These are phyloP conservation scores for Pissodes strobi DNA, from an alignment of 1,140 invertebrate genomes.

Conservation along the genomic window DNA sequence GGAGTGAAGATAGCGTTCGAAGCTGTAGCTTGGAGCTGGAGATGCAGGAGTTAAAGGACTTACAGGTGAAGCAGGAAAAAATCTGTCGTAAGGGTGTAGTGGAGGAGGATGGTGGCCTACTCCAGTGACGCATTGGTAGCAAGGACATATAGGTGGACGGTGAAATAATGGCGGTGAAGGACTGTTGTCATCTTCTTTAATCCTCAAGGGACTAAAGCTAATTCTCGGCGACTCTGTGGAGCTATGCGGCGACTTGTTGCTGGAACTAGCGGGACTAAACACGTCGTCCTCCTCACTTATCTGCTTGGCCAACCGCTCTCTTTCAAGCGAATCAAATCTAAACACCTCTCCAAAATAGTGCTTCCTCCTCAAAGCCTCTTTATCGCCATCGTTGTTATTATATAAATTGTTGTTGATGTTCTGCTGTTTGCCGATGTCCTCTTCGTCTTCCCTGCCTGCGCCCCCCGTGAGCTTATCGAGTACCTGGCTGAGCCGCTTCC, in stretches of 20 bases:
- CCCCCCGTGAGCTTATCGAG: slow-evolving; percentile 67
- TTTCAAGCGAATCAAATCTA: slow-evolving; percentile 59
- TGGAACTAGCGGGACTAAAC: slow-evolving; percentile 61
- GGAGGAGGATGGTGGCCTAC: slow-evolving; percentile 56
- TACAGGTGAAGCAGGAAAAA: slow-evolving; percentile 64
- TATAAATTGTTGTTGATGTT: slow-evolving; percentile 46
- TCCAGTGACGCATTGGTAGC: slow-evolving; percentile 57
- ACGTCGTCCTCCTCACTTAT: slow-evolving; percentile 60
- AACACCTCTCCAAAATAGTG: slow-evolving; percentile 58
- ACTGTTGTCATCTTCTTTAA: slow-evolving; percentile 60
- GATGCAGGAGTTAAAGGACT: slow-evolving; percentile 65
- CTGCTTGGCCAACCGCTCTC: slow-evolving; percentile 54
- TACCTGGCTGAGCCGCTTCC: slow-evolving; percentile 76
- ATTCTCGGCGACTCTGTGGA: slow-evolving; percentile 63
- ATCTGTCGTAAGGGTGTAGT: slow-evolving; percentile 60
- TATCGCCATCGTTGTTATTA: slow-evolving; percentile 53
- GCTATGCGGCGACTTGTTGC: slow-evolving; percentile 60
- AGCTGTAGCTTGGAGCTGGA: slow-evolving; percentile 62
- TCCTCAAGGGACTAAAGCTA: slow-evolving; percentile 63
- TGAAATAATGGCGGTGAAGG: slow-evolving; percentile 50
- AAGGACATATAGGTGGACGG: slow-evolving; percentile 59
- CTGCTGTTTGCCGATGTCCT: slow-evolving; percentile 9
- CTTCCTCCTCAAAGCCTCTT: slow-evolving; percentile 46
- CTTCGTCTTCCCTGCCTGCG: slow-evolving; percentile 19
- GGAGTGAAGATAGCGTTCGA: slow-evolving; percentile 72